These are phyloP conservation scores for Mus spretus DNA, from an alignment of 2,797 vertebrate species.

Conservation along the genomic window DNA sequence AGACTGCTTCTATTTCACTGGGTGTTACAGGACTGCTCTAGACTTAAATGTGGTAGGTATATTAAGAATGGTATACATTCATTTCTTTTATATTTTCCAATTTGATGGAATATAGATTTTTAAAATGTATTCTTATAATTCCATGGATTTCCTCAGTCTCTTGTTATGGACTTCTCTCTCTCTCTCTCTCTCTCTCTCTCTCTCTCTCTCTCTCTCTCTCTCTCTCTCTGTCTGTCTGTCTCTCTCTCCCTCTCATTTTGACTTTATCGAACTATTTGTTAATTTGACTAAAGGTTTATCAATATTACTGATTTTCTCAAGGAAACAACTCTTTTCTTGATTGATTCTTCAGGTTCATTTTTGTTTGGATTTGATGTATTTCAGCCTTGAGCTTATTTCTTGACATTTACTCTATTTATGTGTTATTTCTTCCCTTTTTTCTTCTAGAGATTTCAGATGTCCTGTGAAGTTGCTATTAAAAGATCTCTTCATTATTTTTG, in stretches of 20 bases:
- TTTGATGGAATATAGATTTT: not conserved
- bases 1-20: not conserved
- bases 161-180: not conserved
- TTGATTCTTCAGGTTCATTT: not conserved
- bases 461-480: not conserved
- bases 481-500: not conserved
- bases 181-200: too few relatives aligned
- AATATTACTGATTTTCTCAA: not conserved
- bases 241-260: not conserved
- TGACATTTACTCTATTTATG: not conserved
- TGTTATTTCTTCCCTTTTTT: not conserved
- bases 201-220: too few relatives aligned
- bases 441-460: not conserved
- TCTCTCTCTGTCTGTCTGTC: not conserved
- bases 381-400: not conserved
- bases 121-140: too few relatives aligned
- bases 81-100: not conserved
- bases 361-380: not conserved
- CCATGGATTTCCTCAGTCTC: not conserved
- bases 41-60: not conserved
- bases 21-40: not conserved
- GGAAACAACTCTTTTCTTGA: not conserved
- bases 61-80: not conserved
- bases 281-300: not conserved
- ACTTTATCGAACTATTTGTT: not conserved